A percentile compares a stretch with the other conserved stretches of the same genome.
phyloP scores from a whole-genome alignment of 2,797 vertebrate genomes.

The Hemibagrus guttatus region DNA sequence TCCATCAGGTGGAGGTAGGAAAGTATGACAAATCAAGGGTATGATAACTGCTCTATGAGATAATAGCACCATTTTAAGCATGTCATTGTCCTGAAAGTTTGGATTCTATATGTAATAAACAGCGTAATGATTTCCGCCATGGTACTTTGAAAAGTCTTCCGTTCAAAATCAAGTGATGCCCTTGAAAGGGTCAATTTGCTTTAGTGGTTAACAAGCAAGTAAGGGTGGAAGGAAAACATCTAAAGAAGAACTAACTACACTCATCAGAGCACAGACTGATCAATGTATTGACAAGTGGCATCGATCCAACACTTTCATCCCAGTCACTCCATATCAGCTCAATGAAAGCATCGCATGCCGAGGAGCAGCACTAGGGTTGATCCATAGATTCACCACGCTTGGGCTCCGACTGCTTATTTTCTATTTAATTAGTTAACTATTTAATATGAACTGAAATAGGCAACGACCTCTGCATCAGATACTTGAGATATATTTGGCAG shows the following conservation, averaged over 20 bases:
- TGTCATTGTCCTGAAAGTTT: background rate
- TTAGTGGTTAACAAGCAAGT: constrained; percentile 2
- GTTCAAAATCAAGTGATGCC: background rate
- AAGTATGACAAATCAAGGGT: background rate
- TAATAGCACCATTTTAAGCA: background rate
- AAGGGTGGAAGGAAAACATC: constrained; percentile 3
- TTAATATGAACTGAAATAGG: background rate
- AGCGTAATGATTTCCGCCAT: no score
- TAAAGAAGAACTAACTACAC: constrained; percentile 12
- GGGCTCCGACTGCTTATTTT: constrained; percentile 9
- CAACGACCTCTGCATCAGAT: background rate
- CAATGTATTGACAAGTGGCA: constrained; percentile 46
- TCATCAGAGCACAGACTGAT: constrained; percentile 23
- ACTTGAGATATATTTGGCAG: background rate
- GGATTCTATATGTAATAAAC: background rate
- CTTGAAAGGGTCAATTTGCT: background rate
- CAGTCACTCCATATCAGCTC: constrained; percentile 41
- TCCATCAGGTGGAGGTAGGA: background rate
- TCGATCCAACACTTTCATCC: constrained; percentile 52
- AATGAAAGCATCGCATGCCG: background rate
- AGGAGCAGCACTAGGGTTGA: background rate
- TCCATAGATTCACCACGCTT: constrained; percentile 3
- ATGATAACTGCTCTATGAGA: background rate
- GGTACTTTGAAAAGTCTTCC: background rate
- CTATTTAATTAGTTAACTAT: background rate